Evolutionary conservation across 2,888 invertebrate species (phyloP).

Genomic region (Diarsia brunnea): DNA sequence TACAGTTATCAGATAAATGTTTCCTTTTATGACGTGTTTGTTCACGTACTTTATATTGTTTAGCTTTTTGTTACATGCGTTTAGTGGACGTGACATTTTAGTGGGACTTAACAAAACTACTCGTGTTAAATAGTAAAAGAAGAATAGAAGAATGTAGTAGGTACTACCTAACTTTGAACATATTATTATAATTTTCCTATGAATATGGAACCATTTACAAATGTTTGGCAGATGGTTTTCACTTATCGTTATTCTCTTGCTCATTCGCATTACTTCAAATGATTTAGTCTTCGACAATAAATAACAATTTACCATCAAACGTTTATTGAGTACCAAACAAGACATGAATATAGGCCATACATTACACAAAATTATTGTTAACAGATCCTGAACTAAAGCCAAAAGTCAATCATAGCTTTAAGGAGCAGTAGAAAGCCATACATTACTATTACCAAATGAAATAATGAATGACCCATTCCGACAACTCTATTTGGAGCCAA

Average conservation of each 20-base stretch:
- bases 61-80: slow-evolving; percentile 32
- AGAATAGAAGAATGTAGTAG: neutral
- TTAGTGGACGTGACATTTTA: slow-evolving; percentile 44
- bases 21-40: slow-evolving; percentile 61
- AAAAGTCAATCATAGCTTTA: slow-evolving; percentile 26
- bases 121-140: neutral
- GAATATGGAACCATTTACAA: neutral
- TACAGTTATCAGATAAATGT: slow-evolving; percentile 63
- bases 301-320: slow-evolving; percentile 7
- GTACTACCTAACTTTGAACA: neutral
- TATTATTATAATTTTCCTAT: neutral
- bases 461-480: slow-evolving; percentile 34
- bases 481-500: slow-evolving; percentile 33
- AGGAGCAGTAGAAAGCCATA: neutral
- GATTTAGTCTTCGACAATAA: neutral
- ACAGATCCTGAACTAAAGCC: slow-evolving; percentile 24
- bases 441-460: slow-evolving; percentile 28
- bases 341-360: neutral
- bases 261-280: neutral
- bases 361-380: slow-evolving; percentile 10
- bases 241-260: neutral
- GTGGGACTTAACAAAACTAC: slow-evolving; percentile 7
- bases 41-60: slow-evolving; percentile 52
- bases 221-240: neutral
- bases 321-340: neutral